Evolutionary conservation across 2,888 invertebrate genomes (phyloP).

Genomic region (Pseudococcus longispinus): DNA sequence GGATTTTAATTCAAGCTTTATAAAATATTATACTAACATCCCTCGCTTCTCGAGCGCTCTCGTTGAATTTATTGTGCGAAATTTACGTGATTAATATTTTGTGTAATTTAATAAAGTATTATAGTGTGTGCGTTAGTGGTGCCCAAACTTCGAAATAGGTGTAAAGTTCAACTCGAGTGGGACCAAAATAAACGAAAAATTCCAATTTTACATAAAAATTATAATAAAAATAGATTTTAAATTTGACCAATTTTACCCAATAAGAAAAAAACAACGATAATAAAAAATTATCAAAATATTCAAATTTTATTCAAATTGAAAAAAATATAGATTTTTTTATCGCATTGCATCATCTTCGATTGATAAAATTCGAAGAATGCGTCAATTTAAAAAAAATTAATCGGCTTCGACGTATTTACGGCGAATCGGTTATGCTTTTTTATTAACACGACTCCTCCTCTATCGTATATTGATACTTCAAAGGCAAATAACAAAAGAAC

Average conservation of each 20-base stretch:
- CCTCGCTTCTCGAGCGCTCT: neutral
- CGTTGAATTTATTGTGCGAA: slow-evolving; percentile 20
- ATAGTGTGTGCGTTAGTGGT: slow-evolving; percentile 40
- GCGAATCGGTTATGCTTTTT: neutral
- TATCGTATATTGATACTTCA: neutral
- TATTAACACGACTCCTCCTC: neutral
- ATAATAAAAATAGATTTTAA: neutral
- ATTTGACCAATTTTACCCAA: neutral
- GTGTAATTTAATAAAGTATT: slow-evolving; percentile 31
- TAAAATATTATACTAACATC: slow-evolving; percentile 1
- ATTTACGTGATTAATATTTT: slow-evolving; percentile 40
- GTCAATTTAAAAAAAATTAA: neutral
- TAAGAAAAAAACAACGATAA: neutral
- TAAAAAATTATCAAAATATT: neutral
- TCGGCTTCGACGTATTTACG: neutral
- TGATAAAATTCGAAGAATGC: too few species aligned
- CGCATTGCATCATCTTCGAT: too few species aligned
- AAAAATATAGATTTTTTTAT: too few species aligned
- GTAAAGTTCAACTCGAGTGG: neutral
- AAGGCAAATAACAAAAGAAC: neutral
- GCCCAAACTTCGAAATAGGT: neutral
- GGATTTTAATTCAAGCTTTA: slow-evolving; percentile 22
- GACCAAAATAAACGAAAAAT: neutral
- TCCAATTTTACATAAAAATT: neutral
- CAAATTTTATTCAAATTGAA: too few species aligned